These are phyloP conservation scores for Tinamus major DNA, from an alignment of 2,797 vertebrate species.

Conservation along the genomic window DNA sequence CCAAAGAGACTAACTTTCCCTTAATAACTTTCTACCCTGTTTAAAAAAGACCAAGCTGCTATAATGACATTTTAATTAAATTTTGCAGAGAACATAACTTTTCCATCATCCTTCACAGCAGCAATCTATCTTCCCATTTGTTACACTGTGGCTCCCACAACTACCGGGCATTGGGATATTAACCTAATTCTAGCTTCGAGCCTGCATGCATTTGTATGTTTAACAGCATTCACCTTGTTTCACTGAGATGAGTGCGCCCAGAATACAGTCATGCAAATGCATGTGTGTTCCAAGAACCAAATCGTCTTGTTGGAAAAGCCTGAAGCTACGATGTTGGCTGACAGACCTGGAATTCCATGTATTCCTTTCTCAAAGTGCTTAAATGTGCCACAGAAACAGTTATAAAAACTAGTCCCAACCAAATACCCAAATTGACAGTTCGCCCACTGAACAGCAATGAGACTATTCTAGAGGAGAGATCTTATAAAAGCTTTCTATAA, in stretches of 20 bases:
- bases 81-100: slow-evolving; percentile 51
- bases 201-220: slow-evolving; percentile 67
- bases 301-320: slow-evolving; percentile 56
- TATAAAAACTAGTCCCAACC: slow-evolving; percentile 65
- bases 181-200: slow-evolving; percentile 67
- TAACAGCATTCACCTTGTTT: slow-evolving; percentile 62
- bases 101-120: slow-evolving; percentile 56
- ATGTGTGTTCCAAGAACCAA: slow-evolving; percentile 37
- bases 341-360: slow-evolving; percentile 61
- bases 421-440: slow-evolving; percentile 55
- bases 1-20: slow-evolving; percentile 3
- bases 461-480: not conserved
- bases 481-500: not conserved
- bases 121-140: slow-evolving; percentile 65
- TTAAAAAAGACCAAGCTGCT: not conserved
- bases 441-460: slow-evolving; percentile 17
- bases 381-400: slow-evolving; percentile 59
- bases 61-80: slow-evolving; percentile 69
- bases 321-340: slow-evolving; percentile 55
- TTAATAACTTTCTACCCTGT: slow-evolving; percentile 17
- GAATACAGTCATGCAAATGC: slow-evolving; percentile 63
- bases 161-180: slow-evolving; percentile 64
- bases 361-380: slow-evolving; percentile 65
- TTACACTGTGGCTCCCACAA: slow-evolving; percentile 62
- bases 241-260: slow-evolving; percentile 22